Conservation (phyloP, 1,140 invertebrate species). For the Nasonia longicornis region DNA sequence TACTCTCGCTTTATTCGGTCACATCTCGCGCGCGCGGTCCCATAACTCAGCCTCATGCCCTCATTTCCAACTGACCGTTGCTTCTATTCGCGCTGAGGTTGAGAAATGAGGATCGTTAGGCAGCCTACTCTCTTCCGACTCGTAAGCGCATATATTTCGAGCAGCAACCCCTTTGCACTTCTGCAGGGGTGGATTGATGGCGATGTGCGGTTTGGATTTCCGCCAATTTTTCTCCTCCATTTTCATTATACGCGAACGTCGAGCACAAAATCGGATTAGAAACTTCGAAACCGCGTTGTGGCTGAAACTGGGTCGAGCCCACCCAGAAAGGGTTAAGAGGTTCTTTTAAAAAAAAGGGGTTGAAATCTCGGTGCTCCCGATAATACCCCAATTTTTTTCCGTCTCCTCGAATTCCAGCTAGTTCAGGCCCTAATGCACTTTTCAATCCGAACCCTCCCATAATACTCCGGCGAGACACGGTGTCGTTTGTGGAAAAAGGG, state of each 20-base stretch:
- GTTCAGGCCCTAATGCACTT: constrained; percentile 11
- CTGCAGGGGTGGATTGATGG: not conserved
- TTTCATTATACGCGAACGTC: not conserved
- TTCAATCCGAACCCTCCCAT: constrained; percentile 9
- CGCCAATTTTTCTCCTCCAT: not conserved
- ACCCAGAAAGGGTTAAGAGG: constrained; percentile 11
- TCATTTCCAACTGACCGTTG: constrained; percentile 48
- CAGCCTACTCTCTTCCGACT: not conserved
- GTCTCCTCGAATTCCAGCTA: not conserved
- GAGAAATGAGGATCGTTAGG: constrained; percentile 27
- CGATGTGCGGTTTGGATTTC: not conserved
- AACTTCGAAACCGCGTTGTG: not conserved
- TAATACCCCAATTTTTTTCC: constrained; percentile 28
- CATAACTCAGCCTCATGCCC: constrained; percentile 23
- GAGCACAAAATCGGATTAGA: not conserved
- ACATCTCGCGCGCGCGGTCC: not conserved
- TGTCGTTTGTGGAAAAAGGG: constrained; percentile 32
- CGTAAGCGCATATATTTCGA: not conserved
- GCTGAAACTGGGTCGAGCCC: not conserved
- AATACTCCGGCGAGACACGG: not conserved
- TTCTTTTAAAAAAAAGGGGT: not conserved
- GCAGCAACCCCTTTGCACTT: not conserved
- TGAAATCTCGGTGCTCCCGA: constrained; percentile 4
- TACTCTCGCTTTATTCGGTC: constrained; percentile 28
- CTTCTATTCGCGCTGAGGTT: constrained; percentile 42